Evolutionary conservation across 64 coral and sea anemone genomes (phyloP), one percentile per base, ranked within the genome.

Genomic region (Catalaphyllia jardinei): DNA sequence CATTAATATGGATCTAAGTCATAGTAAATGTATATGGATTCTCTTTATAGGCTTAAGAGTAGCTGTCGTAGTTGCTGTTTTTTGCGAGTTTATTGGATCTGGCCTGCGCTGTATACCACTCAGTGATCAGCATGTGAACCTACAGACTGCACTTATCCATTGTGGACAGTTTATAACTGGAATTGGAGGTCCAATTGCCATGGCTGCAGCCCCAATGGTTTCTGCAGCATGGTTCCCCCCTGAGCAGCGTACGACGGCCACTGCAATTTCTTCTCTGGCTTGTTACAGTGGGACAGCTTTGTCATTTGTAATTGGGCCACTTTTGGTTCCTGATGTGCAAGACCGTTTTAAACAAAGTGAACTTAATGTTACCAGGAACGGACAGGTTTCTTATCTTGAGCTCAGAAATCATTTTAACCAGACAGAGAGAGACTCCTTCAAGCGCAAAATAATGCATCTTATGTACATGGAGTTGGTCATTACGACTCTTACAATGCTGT

Each of bases 201-300:
- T 96, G 95, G 95, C 95, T 72, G 95, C 95, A 39, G 67, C 95
- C 25, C 95, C 95, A 59, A 71, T 96, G 39, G 91, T 96, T 13
- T 96, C 95, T 16, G 95, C 95, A 18, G 91, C 95, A 72, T 96
- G 95, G 95, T 96, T 96, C 50, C 95, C 95, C 2, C 95, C 95
- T 28, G 91, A 92, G 20, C 95, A 96, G 52, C 88, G 95, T 33
- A 93, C 95, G 18, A 96, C 95, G 24, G 95, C 95, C 16, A 96
- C 95, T 1, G 95, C 95, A 55, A 91, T 96, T 24, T 96, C 95
- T 7, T 96, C 95, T 2, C 42, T 96, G 2, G 95, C 95, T 17
- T 96, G 95, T 35, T 96, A 96, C 31, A 87, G 91, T 72, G 95
- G 95, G 9, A 96, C 95, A 15, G 91, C 95, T n/a, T 33, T 96